Conservation (phyloP, 2,113 vertebrate species). For the Acrocephalus kingi region DNA sequence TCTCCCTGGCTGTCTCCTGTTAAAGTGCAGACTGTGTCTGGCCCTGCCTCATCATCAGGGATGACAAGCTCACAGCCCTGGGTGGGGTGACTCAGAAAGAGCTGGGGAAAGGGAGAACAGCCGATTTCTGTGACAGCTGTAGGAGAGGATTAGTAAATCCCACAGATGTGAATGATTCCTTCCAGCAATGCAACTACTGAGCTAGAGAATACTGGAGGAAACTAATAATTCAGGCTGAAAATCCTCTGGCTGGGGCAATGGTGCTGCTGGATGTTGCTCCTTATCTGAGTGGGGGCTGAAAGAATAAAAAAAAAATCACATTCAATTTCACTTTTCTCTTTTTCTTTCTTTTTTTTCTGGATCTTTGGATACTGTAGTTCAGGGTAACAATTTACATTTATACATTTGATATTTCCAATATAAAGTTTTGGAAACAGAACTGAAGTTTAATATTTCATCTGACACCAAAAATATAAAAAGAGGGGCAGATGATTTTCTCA, state of each 20-base stretch:
- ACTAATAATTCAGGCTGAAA: neutral
- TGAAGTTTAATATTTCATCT: neutral
- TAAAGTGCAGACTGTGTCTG: neutral
- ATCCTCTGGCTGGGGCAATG: neutral
- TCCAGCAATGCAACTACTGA: neutral
- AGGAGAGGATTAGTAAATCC: constrained; percentile 23
- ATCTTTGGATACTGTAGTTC: neutral
- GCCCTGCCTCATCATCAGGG: neutral
- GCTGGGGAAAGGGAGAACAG: neutral
- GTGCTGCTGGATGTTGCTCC: neutral
- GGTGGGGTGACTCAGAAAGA: constrained; percentile 32
- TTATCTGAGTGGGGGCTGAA: neutral
- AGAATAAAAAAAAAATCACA: neutral
- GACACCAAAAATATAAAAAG: neutral
- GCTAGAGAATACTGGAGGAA: neutral
- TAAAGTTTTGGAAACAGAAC: neutral
- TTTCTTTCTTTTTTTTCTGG: neutral
- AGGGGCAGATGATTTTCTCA: neutral
- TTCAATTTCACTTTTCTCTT: neutral
- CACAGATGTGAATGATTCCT: constrained; percentile 38
- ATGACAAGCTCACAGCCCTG: constrained; percentile 22
- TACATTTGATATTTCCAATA: neutral
- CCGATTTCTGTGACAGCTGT: constrained; percentile 27
- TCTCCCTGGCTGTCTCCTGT: neutral
- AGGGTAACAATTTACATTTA: neutral